Conservation (phyloP, 2,888 invertebrate species). For the Megastigmus dorsalis region DNA sequence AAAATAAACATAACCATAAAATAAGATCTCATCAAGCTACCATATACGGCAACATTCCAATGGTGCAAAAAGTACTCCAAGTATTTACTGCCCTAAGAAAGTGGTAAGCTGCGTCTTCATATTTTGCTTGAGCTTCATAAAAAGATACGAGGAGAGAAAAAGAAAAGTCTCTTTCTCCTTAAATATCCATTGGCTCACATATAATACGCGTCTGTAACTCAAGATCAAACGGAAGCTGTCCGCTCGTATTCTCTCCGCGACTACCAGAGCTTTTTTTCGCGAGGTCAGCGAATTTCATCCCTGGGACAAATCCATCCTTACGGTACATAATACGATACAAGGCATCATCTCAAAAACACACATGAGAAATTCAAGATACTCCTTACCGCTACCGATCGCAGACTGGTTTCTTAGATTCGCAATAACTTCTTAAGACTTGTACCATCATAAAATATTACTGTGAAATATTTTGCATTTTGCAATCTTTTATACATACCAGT, state of each 20-base stretch:
- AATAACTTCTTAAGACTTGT: too few relatives aligned
- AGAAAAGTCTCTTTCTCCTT: not conserved
- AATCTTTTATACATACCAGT: too few relatives aligned
- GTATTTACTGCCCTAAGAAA: not conserved
- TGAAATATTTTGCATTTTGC: too few relatives aligned
- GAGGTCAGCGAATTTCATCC: conserved; percentile 10
- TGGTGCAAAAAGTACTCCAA: not conserved
- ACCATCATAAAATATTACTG: too few relatives aligned
- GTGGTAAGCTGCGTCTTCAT: not conserved
- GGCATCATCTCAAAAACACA: too few relatives aligned
- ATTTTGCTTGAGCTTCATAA: not conserved
- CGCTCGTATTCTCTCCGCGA: too few relatives aligned
- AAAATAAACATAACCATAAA: too few relatives aligned
- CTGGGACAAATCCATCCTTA: not conserved
- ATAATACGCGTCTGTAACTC: conserved; percentile 26
- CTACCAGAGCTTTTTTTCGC: not conserved
- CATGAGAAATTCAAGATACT: too few relatives aligned
- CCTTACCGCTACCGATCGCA: too few relatives aligned
- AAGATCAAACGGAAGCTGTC: conserved; percentile 43
- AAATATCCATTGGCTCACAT: not conserved
- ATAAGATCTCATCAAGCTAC: too few relatives aligned
- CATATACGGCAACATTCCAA: not conserved
- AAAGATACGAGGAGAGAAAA: not conserved
- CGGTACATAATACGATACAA: too few relatives aligned
- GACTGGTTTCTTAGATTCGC: too few relatives aligned